phyloP scores from a whole-genome alignment of 2,113 vertebrate genomes.

The Pterocles orientalis region DNA sequence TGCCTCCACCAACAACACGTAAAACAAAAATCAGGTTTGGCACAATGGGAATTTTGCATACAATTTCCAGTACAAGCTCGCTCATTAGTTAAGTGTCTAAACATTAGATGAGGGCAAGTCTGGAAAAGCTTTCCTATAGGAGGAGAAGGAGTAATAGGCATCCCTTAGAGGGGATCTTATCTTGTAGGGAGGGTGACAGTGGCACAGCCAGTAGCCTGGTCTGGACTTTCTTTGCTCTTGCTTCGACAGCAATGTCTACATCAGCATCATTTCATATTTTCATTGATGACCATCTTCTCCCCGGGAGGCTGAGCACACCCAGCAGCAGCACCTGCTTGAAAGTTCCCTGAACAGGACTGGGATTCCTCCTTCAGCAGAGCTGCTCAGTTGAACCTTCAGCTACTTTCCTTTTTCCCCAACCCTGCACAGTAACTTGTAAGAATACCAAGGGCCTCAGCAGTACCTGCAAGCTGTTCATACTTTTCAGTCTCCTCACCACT shows the following conservation, averaged over 20 bases:
- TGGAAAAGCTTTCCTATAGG: neutral
- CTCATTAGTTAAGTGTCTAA: neutral
- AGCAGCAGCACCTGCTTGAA: neutral
- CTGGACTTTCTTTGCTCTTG: neutral
- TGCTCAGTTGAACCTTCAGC: neutral
- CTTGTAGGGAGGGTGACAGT: neutral
- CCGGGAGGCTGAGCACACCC: neutral
- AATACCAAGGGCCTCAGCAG: neutral
- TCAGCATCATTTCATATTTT: neutral
- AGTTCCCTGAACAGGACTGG: neutral
- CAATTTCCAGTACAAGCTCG: neutral
- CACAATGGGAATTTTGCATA: neutral
- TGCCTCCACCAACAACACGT: rapidly evolving
- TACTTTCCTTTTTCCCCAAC: neutral
- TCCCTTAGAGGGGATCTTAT: neutral
- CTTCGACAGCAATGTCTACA: neutral
- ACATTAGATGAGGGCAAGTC: neutral
- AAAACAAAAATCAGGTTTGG: neutral
- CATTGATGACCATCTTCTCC: neutral
- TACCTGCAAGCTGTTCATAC: neutral
- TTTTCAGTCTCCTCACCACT: neutral
- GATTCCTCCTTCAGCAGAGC: neutral
- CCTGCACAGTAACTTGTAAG: neutral
- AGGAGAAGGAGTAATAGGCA: neutral
- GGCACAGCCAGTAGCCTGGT: neutral